Evolutionary conservation across 2,888 invertebrate species (phyloP).

Genomic region (Agrochola lychnidis): DNA sequence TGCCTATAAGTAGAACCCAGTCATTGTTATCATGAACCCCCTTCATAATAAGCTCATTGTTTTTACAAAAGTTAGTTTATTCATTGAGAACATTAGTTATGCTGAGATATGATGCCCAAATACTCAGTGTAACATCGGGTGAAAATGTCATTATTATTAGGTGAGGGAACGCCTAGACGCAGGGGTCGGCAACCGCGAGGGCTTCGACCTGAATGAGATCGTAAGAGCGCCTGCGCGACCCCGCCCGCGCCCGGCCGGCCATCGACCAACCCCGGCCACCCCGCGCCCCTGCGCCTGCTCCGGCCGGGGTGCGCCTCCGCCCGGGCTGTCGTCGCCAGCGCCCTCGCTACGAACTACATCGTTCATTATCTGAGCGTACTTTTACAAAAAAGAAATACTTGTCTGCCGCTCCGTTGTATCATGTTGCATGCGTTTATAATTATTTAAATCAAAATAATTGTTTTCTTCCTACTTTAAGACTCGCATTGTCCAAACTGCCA

Average conservation of each 20-base stretch:
- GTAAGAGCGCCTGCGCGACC: slow-evolving; percentile 85
- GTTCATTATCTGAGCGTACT: slow-evolving; percentile 45
- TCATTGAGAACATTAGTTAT: neutral
- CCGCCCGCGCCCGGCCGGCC: slow-evolving; percentile 71
- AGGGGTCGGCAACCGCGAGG: slow-evolving; percentile 88
- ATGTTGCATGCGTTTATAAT: slow-evolving; percentile 1
- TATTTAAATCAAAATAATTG: neutral
- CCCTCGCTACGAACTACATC: slow-evolving; percentile 39
- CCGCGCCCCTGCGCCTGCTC: slow-evolving; percentile 62
- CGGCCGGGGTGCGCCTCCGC: slow-evolving; percentile 56
- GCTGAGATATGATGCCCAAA: slow-evolving; percentile 38
- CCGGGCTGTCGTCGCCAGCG: slow-evolving; percentile 37
- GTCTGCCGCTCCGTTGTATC: slow-evolving; percentile 14
- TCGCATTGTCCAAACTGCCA: neutral
- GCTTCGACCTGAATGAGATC: slow-evolving; percentile 81
- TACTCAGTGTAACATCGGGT: slow-evolving; percentile 62
- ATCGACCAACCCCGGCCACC: slow-evolving; percentile 68
- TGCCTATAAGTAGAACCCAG: neutral
- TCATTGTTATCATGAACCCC: neutral
- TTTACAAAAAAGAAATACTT: slow-evolving; percentile 40
- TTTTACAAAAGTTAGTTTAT: neutral
- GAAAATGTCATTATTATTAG: slow-evolving; percentile 74
- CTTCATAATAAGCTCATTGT: slow-evolving; percentile 11
- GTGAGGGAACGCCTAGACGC: slow-evolving; percentile 79
- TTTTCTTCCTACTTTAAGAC: neutral